Percentiles rank a stretch among this genome's conserved stretches.
Conservation (phyloP, 2,797 vertebrate species). For the Catamblyrhynchus diadema region DNA sequence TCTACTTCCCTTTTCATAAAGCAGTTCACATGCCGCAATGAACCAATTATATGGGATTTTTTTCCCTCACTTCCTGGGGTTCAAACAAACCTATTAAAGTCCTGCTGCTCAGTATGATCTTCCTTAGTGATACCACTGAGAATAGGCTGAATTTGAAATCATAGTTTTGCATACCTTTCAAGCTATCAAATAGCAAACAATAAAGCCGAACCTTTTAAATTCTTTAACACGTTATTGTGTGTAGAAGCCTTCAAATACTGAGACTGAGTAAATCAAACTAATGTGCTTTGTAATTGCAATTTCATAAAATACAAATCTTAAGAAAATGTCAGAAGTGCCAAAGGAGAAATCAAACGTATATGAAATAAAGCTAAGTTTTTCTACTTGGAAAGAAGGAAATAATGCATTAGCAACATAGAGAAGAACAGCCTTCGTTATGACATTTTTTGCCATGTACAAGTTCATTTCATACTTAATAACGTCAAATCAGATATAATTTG, state of each 20-base stretch:
- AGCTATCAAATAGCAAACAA: constrained; percentile 63
- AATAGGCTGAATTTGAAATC: constrained; percentile 67
- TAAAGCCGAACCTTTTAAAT: constrained; percentile 46
- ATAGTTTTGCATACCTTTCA: constrained; percentile 66
- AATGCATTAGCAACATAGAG: neutral
- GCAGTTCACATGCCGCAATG: constrained; percentile 62
- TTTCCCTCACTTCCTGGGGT: constrained; percentile 53
- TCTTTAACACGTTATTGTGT: constrained; percentile 23
- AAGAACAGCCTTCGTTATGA: neutral
- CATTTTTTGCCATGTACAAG: constrained; percentile 19
- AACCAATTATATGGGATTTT: constrained; percentile 67
- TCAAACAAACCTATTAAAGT: constrained; percentile 71
- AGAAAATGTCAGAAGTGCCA: neutral
- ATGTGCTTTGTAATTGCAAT: neutral
- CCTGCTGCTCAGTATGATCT: constrained; percentile 60
- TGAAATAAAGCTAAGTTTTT: neutral
- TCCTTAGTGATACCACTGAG: constrained; percentile 63
- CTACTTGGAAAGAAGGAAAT: neutral
- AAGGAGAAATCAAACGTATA: neutral
- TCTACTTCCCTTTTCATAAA: constrained; percentile 58
- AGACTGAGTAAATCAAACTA: constrained; percentile 18
- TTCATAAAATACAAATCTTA: constrained; percentile 10
- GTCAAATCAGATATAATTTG: constrained; percentile 64
- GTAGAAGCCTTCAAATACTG: constrained; percentile 43
- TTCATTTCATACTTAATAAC: constrained; percentile 48